These are phyloP conservation scores for Poecilus cupreus DNA, from an alignment of 2,888 invertebrate species.

Conservation along the genomic window DNA sequence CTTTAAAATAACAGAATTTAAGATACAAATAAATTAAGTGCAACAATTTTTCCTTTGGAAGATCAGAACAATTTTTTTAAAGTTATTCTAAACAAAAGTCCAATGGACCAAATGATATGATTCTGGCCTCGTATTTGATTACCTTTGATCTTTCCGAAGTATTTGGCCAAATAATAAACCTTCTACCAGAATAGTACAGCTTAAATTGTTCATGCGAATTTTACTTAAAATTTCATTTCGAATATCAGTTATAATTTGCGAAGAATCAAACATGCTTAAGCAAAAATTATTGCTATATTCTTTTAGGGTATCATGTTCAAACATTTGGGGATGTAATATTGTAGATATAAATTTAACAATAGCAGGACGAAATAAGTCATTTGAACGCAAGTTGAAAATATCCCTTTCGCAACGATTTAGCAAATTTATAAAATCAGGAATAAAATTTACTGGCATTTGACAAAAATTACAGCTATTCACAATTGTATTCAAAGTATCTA, in stretches of 20 bases:
- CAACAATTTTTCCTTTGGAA: too few species aligned
- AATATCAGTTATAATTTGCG: constrained; percentile 43
- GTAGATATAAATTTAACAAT: constrained; percentile 29
- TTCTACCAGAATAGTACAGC: constrained; percentile 22
- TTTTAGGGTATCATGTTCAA: constrained; percentile 21
- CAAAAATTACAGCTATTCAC: not conserved
- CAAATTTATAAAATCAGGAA: not conserved
- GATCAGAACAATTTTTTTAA: too few species aligned
- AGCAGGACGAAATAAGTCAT: constrained; percentile 40
- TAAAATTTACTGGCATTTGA: not conserved
- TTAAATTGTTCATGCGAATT: not conserved
- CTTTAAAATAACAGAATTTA: too few species aligned
- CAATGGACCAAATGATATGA: too few species aligned
- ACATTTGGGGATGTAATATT: constrained; percentile 47
- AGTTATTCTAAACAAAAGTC: too few species aligned
- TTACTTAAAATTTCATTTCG: constrained; percentile 40
- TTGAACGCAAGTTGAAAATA: constrained; percentile 42
- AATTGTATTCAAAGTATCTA: constrained; percentile 17
- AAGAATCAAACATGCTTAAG: constrained; percentile 35
- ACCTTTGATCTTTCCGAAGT: constrained; percentile 76
- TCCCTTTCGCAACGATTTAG: constrained; percentile 42
- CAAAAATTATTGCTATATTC: constrained; percentile 45
- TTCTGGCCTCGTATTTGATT: constrained; percentile 33
- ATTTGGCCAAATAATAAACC: constrained; percentile 73
- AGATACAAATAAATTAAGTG: too few species aligned